phyloP scores from a whole-genome alignment of 2,888 invertebrate species.

The Dysmachus trigonus region DNA sequence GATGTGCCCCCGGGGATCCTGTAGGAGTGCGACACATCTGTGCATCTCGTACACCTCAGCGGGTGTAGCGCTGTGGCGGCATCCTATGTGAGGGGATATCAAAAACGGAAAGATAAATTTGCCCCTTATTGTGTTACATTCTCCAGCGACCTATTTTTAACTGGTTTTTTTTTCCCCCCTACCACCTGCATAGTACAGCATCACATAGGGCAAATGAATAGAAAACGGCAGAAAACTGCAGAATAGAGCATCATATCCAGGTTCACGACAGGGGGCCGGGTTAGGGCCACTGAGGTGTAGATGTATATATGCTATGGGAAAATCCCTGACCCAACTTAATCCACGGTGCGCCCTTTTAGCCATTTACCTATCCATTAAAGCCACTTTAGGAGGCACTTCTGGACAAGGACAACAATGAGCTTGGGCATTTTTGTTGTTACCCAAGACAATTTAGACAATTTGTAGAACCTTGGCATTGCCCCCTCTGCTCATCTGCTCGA shows the following conservation, averaged over 20 bases:
- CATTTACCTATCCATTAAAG: conserved; percentile 28
- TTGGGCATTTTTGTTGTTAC: background rate
- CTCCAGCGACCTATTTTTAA: conserved; percentile 28
- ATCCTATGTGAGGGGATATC: background rate
- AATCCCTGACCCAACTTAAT: conserved; percentile 30
- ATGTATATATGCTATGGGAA: background rate
- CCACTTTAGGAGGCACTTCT: conserved; percentile 8
- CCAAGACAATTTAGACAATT: background rate
- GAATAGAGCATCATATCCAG: background rate
- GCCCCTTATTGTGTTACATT: background rate
- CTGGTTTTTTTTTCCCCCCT: background rate
- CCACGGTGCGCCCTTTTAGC: background rate
- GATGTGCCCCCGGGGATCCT: background rate
- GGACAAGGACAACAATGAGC: background rate
- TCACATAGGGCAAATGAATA: conserved; percentile 2
- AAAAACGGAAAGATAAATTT: conserved; percentile 3
- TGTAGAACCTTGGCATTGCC: background rate
- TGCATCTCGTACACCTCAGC: background rate
- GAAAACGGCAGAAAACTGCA: background rate
- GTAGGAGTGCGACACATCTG: background rate
- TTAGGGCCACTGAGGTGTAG: background rate
- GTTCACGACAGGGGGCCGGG: background rate
- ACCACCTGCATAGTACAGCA: background rate
- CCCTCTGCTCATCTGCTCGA: background rate
- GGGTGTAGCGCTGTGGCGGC: background rate